A percentile compares a stretch with the other conserved stretches of the same genome.
These are phyloP conservation scores for Serrognathus titanus DNA, from an alignment of 2,888 invertebrate species.

Conservation along the genomic window DNA sequence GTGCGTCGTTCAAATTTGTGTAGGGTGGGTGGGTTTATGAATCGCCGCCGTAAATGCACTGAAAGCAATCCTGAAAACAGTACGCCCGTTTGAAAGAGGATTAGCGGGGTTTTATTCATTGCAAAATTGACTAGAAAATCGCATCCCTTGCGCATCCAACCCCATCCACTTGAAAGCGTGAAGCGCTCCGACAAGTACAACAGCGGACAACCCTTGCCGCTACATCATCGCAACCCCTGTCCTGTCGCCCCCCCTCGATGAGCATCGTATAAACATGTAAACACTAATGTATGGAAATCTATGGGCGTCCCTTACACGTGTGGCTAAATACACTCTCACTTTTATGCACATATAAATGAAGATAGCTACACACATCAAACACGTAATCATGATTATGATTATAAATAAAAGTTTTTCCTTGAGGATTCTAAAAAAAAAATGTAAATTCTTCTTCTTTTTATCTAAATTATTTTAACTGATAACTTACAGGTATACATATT, in stretches of 20 bases:
- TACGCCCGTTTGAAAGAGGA: background rate
- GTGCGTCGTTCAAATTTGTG: too few species aligned
- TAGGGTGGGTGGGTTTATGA: too few species aligned
- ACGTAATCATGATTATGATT: too few species aligned
- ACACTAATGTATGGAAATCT: slow-evolving; percentile 42
- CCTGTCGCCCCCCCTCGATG: slow-evolving; percentile 23
- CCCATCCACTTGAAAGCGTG: slow-evolving; percentile 38
- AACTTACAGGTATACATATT: too few species aligned
- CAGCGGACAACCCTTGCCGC: slow-evolving; percentile 23
- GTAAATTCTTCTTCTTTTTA: too few species aligned
- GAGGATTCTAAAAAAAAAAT: too few species aligned
- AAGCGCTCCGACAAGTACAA: slow-evolving; percentile 29
- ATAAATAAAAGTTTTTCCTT: too few species aligned
- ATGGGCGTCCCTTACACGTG: slow-evolving; percentile 17
- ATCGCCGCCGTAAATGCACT: too few species aligned
- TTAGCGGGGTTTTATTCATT: slow-evolving; percentile 28
- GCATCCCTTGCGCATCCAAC: slow-evolving; percentile 36
- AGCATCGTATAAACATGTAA: slow-evolving; percentile 43
- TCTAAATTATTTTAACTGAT: too few species aligned
- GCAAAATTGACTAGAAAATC: slow-evolving; percentile 50
- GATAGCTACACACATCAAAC: too few species aligned
- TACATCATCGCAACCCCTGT: background rate
- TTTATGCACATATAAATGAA: too few species aligned
- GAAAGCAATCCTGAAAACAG: too few species aligned
- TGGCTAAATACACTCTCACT: slow-evolving; percentile 10